Percentiles rank a stretch among this genome's conserved stretches.
These are phyloP conservation scores for Heliconius ismenius DNA, from an alignment of 2,888 invertebrate species.

Conservation along the genomic window DNA sequence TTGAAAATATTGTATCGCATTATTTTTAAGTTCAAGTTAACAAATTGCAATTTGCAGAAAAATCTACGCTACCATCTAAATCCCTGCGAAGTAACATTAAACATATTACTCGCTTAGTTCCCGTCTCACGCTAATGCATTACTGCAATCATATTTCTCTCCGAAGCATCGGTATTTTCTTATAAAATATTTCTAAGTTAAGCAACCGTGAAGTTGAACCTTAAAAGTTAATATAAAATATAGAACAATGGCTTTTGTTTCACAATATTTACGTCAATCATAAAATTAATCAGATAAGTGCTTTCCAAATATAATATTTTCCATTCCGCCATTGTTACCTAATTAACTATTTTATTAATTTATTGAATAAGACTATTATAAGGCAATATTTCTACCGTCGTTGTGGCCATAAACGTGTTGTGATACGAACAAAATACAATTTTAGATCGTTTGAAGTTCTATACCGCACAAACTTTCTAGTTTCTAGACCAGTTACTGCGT, in stretches of 20 bases:
- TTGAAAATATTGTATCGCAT: neutral
- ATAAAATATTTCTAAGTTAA: slow-evolving; percentile 19
- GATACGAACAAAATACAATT: slow-evolving; percentile 13
- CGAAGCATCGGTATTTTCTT: slow-evolving; percentile 15
- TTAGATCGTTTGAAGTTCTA: slow-evolving; percentile 11
- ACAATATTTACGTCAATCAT: slow-evolving; percentile 30
- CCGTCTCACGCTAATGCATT: slow-evolving; percentile 23
- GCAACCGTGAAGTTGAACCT: slow-evolving; percentile 1
- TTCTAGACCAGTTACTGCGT: slow-evolving; percentile 38
- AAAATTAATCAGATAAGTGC: slow-evolving; percentile 25
- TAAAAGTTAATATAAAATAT: slow-evolving; percentile 14
- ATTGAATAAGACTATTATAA: slow-evolving; percentile 17
- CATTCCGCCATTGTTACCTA: slow-evolving; percentile 15
- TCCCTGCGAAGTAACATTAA: slow-evolving; percentile 14
- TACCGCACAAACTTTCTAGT: slow-evolving; percentile 40
- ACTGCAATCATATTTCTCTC: slow-evolving; percentile 19
- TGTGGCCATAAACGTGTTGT: neutral
- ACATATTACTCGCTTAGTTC: slow-evolving; percentile 21
- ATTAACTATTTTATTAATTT: slow-evolving; percentile 20
- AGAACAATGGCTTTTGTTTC: slow-evolving; percentile 37
- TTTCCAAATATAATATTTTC: slow-evolving; percentile 24
- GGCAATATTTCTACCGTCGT: neutral
- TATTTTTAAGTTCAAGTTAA: slow-evolving; percentile 3
- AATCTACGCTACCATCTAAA: slow-evolving; percentile 11
- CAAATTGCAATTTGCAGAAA: slow-evolving; percentile 17